Evolutionary conservation across 2,888 invertebrate species (phyloP).

Genomic region (Phrixothrix hirtus): DNA sequence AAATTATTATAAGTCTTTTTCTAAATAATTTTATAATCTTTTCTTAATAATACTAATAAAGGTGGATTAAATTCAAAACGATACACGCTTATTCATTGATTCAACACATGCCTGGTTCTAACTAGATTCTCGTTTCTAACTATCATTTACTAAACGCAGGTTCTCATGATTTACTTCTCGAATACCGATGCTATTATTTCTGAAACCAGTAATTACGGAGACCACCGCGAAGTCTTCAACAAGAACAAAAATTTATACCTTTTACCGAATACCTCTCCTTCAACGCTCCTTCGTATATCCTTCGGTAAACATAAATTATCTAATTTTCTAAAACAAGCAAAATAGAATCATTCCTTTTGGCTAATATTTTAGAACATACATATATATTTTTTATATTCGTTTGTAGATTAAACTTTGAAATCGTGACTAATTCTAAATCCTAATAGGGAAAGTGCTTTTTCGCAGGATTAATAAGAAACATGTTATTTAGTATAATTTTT

Average conservation of each 20-base stretch:
- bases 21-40: conserved; percentile 7
- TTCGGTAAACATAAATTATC: conserved; percentile 16
- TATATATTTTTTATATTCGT: not conserved
- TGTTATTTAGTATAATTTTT: too few relatives aligned
- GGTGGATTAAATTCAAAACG: conserved; percentile 8
- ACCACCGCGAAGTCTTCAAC: conserved; percentile 51
- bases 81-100: conserved; percentile 11
- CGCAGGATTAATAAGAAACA: too few relatives aligned
- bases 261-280: conserved; percentile 21
- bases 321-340: conserved; percentile 13
- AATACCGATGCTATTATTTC: conserved; percentile 53
- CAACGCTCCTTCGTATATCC: conserved; percentile 13
- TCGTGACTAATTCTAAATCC: not conserved
- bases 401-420: too few relatives aligned
- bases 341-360: conserved; percentile 1
- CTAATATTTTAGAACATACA: too few relatives aligned
- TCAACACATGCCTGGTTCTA: conserved; percentile 32
- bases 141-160: conserved; percentile 52
- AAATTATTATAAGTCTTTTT: not conserved
- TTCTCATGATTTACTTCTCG: conserved; percentile 55
- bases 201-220: conserved; percentile 54
- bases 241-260: conserved; percentile 29
- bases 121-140: conserved; percentile 46
- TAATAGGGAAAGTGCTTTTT: too few relatives aligned
- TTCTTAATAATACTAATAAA: conserved; percentile 13